Evolutionary conservation across 1,140 invertebrate species (phyloP).

Genomic region (Pogonomyrmex barbatus): DNA sequence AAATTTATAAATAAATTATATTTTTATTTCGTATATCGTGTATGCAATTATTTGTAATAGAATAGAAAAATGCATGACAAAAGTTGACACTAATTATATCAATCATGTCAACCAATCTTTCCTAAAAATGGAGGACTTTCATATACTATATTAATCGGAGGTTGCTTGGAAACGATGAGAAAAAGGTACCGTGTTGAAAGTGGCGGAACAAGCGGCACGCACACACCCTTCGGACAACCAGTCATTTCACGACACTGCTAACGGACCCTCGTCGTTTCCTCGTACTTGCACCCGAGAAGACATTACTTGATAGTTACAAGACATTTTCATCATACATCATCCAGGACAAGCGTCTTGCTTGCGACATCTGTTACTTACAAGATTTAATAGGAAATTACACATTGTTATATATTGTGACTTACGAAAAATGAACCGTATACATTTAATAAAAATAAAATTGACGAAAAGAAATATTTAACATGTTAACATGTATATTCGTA

Average conservation of each 20-base stretch:
- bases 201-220: conserved; percentile 56
- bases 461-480: not conserved
- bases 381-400: conserved; percentile 15
- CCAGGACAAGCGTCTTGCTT: conserved; percentile 27
- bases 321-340: conserved; percentile 73
- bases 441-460: conserved; percentile 15
- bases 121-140: conserved; percentile 52
- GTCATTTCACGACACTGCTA: conserved; percentile 74
- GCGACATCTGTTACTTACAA: conserved; percentile 3
- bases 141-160: conserved; percentile 78
- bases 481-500: not conserved
- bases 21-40: not conserved
- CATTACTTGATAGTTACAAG: conserved; percentile 69
- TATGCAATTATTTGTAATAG: not conserved
- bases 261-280: conserved; percentile 75
- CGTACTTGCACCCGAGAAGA: conserved; percentile 63
- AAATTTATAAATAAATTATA: not conserved
- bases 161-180: conserved; percentile 78
- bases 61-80: not conserved
- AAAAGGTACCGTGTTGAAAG: conserved; percentile 60
- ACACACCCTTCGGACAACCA: conserved; percentile 74
- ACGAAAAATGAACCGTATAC: not conserved
- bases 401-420: not conserved
- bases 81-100: not conserved
- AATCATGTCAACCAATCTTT: not conserved